Conservation (phyloP, 2,888 invertebrate species). For the Platypus cylindrus region DNA sequence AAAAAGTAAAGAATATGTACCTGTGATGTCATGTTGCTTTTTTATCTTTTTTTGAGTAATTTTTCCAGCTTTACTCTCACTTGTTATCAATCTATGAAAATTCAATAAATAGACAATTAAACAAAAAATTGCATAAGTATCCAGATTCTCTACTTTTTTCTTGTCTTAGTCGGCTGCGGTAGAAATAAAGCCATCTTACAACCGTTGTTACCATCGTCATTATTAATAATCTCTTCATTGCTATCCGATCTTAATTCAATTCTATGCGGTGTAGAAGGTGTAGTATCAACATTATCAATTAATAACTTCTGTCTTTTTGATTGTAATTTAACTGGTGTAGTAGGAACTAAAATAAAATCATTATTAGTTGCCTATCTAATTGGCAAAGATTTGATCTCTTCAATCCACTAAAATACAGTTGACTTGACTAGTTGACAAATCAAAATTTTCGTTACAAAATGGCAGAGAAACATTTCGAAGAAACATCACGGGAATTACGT, state of each 20-base stretch:
- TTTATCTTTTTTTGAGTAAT: too few species aligned
- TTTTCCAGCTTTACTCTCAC: too few species aligned
- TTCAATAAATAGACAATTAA: too few species aligned
- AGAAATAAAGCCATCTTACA: conserved; percentile 14
- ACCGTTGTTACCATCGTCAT: too few species aligned
- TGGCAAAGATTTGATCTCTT: too few species aligned
- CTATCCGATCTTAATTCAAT: conserved; percentile 24
- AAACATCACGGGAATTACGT: conserved; percentile 20
- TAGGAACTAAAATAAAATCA: too few species aligned
- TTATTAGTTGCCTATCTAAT: too few species aligned
- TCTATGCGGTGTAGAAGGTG: conserved; percentile 29
- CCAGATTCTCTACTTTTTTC: conserved; percentile 19
- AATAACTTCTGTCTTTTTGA: conserved; percentile 18
- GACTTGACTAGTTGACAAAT: too few species aligned
- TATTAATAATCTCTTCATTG: conserved; percentile 16
- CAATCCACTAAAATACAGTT: too few species aligned
- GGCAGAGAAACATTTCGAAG: conserved; percentile 9
- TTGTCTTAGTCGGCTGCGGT: conserved; percentile 15
- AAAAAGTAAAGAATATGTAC: conserved; percentile 3
- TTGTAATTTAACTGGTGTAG: conserved; percentile 19
- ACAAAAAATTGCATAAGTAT: too few species aligned
- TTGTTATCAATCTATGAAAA: too few species aligned
- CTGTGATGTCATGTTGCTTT: conserved; percentile 18
- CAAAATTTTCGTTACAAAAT: too few species aligned
- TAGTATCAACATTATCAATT: conserved; percentile 10